Percentiles rank a stretch among this genome's conserved stretches.
Evolutionary conservation across 2,888 invertebrate genomes (phyloP).

Genomic region (Drosophila dives): DNA sequence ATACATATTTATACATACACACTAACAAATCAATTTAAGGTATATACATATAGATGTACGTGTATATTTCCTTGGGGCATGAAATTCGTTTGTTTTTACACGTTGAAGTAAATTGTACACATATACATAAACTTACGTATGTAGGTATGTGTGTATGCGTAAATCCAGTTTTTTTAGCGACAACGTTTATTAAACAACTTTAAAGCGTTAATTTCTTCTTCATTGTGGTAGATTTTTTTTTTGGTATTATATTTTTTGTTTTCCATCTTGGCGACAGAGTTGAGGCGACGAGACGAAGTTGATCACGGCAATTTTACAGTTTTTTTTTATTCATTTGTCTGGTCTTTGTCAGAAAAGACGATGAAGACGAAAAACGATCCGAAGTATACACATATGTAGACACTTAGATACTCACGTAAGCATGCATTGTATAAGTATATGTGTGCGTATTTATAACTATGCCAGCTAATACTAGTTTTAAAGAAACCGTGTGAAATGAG

Average conservation of each 20-base stretch:
- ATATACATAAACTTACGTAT: not conserved
- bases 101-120: conserved; percentile 24
- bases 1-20: not conserved
- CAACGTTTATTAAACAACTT: conserved; percentile 36
- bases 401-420: not conserved
- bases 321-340: conserved; percentile 17
- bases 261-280: conserved; percentile 2
- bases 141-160: conserved; percentile 6
- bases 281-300: conserved; percentile 15
- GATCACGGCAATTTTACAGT: conserved; percentile 49
- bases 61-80: conserved; percentile 18
- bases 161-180: conserved; percentile 62
- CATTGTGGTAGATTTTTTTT: conserved; percentile 24
- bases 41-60: not conserved
- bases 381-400: not conserved
- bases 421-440: not conserved
- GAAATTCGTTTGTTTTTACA: conserved; percentile 35
- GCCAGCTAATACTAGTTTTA: conserved; percentile 44
- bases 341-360: conserved; percentile 32
- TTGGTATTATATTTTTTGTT: conserved; percentile 10
- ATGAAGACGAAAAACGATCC: conserved; percentile 22
- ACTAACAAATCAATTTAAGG: not conserved
- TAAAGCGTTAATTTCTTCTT: conserved; percentile 30
- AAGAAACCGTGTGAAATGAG: conserved; percentile 50
- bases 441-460: conserved; percentile 14